phyloP scores from a whole-genome alignment of 2,888 invertebrate genomes.

The Polydesmus complanatus region DNA sequence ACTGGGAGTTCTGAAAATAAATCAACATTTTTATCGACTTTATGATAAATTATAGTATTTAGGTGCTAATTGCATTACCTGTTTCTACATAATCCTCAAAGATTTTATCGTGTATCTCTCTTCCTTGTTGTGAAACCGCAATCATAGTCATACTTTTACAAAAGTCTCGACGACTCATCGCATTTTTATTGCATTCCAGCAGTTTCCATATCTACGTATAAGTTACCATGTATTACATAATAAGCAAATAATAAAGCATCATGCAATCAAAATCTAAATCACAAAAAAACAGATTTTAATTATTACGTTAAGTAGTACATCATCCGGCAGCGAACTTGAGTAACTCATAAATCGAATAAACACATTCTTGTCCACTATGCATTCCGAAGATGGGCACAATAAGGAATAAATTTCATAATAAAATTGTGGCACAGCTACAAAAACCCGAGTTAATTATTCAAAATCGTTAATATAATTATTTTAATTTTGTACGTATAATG shows the following conservation, averaged over 20 bases:
- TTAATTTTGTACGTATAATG: too few relatives aligned
- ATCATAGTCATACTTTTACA: constrained; percentile 34
- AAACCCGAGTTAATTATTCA: background rate
- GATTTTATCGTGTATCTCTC: constrained; percentile 27
- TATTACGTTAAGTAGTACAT: background rate
- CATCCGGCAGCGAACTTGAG: background rate
- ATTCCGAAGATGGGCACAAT: constrained; percentile 32
- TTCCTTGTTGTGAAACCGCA: constrained; percentile 34
- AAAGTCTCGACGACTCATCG: constrained; percentile 30
- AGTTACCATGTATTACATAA: constrained; percentile 1
- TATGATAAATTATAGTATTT: constrained; percentile 6
- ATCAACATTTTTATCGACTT: background rate
- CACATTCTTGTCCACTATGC: constrained; percentile 31
- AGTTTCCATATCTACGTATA: constrained; percentile 33
- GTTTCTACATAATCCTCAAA: constrained; percentile 13
- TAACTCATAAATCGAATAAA: constrained; percentile 28
- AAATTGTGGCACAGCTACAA: constrained; percentile 29
- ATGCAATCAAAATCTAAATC: background rate
- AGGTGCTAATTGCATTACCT: constrained; percentile 12
- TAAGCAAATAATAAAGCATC: background rate
- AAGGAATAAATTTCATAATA: constrained; percentile 34
- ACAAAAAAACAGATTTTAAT: background rate
- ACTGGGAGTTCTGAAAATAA: constrained; percentile 30
- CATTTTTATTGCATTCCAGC: constrained; percentile 30
- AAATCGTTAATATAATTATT: too few relatives aligned